A percentile compares a stretch with the other conserved stretches of the same genome.
Conservation (phyloP, 2,113 vertebrate species). For the Pipra filicauda region DNA sequence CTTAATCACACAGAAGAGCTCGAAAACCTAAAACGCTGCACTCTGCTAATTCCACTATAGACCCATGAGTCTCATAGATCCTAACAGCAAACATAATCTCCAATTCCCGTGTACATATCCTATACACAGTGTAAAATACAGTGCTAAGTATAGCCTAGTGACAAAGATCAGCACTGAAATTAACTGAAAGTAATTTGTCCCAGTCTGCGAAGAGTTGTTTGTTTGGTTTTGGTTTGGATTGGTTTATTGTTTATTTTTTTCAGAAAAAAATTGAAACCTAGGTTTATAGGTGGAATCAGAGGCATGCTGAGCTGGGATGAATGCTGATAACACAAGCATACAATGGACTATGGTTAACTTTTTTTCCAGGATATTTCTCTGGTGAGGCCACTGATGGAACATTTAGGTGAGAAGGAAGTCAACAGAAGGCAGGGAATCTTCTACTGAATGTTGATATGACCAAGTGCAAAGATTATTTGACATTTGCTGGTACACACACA, state of each 20-base stretch:
- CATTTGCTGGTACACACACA: neutral
- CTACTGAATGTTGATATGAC: neutral
- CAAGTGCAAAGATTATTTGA: neutral
- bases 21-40: neutral
- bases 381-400: neutral
- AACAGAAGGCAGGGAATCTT: neutral
- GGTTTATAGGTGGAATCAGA: neutral
- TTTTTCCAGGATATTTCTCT: neutral
- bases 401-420: neutral
- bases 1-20: neutral
- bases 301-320: neutral
- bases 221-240: neutral
- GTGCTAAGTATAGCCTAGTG: neutral
- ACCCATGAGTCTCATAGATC: neutral
- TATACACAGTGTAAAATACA: neutral
- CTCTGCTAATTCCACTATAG: neutral
- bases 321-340: neutral
- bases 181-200: neutral
- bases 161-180: neutral
- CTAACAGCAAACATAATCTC: neutral
- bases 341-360: neutral
- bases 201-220: neutral
- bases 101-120: neutral
- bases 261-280: neutral
- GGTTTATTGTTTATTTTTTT: neutral